A percentile compares a stretch with the other conserved stretches of the same genome.
Conservation (phyloP, 2,888 invertebrate species). For the Aleiodes testaceus region DNA sequence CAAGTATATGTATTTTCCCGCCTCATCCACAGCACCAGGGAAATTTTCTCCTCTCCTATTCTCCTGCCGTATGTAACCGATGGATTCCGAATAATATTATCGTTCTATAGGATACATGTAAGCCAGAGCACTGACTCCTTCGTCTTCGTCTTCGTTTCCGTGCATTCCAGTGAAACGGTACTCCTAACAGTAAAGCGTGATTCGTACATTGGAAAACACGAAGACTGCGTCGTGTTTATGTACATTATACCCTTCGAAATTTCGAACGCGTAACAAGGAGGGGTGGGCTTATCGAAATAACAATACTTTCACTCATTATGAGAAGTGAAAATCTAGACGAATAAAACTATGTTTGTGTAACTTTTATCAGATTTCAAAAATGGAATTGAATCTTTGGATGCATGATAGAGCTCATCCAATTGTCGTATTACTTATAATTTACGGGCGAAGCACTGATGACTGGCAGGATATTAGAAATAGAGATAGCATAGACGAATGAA, state of each 20-base stretch:
- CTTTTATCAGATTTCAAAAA: too few species aligned
- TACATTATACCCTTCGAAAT: conserved; percentile 13
- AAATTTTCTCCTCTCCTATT: conserved; percentile 11
- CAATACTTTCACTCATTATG: neutral
- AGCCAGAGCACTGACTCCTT: conserved; percentile 11
- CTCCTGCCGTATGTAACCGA: neutral
- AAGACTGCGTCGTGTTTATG: neutral
- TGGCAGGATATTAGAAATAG: too few species aligned
- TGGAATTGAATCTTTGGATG: too few species aligned
- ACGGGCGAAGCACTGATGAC: too few species aligned
- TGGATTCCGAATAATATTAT: conserved; percentile 45
- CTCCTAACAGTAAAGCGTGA: conserved; percentile 65
- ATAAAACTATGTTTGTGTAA: too few species aligned
- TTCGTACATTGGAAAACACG: neutral
- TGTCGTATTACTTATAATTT: too few species aligned
- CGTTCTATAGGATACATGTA: conserved; percentile 43
- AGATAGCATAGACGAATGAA: too few species aligned
- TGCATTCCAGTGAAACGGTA: conserved; percentile 65
- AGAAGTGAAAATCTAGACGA: too few species aligned
- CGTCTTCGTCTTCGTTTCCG: conserved; percentile 48
- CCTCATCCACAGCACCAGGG: conserved; percentile 8
- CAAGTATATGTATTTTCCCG: conserved; percentile 9
- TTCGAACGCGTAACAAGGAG: conserved; percentile 10
- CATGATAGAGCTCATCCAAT: too few species aligned
- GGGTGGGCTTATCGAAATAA: neutral